Evolutionary conservation across 2,888 invertebrate species (phyloP).

Genomic region (Zhuqinia jingwanae): DNA sequence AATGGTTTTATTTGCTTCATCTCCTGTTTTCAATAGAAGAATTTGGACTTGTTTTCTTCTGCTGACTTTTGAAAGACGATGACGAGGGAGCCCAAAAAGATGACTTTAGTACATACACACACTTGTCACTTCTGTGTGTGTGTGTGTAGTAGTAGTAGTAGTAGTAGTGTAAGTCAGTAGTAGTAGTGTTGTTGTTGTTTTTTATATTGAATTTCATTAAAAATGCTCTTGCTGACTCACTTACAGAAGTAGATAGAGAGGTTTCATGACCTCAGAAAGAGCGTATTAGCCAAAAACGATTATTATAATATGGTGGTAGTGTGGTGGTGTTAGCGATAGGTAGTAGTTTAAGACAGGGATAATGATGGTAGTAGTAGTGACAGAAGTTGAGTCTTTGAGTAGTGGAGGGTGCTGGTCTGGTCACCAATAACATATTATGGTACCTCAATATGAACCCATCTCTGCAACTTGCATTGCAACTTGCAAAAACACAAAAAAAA

Average conservation of each 20-base stretch:
- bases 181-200: neutral
- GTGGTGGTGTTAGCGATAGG: conserved; percentile 35
- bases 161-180: neutral
- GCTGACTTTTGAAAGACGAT: neutral
- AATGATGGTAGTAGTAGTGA: conserved; percentile 25
- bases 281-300: conserved; percentile 27
- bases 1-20: conserved; percentile 49
- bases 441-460: too few relatives aligned
- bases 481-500: neutral
- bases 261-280: conserved; percentile 63
- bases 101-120: neutral
- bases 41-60: neutral
- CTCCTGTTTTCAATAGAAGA: conserved; percentile 35
- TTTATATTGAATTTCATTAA: conserved; percentile 23
- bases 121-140: too few relatives aligned
- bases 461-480: too few relatives aligned
- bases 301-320: conserved; percentile 11
- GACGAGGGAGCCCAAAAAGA: conserved; percentile 17
- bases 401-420: conserved; percentile 38
- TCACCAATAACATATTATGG: too few relatives aligned
- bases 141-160: too few relatives aligned
- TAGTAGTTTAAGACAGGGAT: conserved; percentile 18
- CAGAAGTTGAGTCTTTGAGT: conserved; percentile 2
- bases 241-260: conserved; percentile 4
- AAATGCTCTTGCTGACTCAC: conserved; percentile 43